phyloP scores from a whole-genome alignment of 1,140 invertebrate species.

The Cyclina sinensis region DNA sequence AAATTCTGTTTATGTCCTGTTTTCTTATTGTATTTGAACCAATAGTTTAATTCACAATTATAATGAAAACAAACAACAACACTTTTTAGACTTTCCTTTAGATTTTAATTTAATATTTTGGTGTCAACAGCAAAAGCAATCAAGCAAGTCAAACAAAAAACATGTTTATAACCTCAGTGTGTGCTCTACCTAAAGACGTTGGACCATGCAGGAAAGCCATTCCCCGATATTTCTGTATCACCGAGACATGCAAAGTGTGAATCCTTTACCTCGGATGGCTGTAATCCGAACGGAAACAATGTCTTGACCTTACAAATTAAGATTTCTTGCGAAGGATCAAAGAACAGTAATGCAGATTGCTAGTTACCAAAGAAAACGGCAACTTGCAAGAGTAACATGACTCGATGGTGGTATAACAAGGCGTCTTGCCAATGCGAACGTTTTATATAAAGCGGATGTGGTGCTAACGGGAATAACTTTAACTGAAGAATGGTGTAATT shows the following conservation, averaged over 20 bases:
- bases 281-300: conserved; percentile 86
- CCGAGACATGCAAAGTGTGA: conserved; percentile 72
- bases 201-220: conserved; percentile 89
- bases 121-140: too few relatives aligned
- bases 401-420: conserved; percentile 84
- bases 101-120: too few relatives aligned
- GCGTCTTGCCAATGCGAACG: conserved; percentile 82
- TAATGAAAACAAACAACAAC: too few relatives aligned
- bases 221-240: conserved; percentile 89
- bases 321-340: not conserved
- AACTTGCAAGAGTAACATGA: conserved; percentile 76
- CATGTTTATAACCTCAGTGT: not conserved
- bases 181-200: conserved; percentile 64
- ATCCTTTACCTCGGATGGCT: conserved; percentile 84
- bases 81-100: too few relatives aligned
- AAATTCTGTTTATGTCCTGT: too few relatives aligned
- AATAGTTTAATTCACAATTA: too few relatives aligned
- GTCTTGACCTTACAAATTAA: conserved; percentile 73
- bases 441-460: conserved; percentile 91
- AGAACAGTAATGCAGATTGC: conserved; percentile 5
- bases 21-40: too few relatives aligned
- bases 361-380: conserved; percentile 75
- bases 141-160: too few relatives aligned
- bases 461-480: conserved; percentile 89
- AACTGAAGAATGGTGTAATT: conserved; percentile 32